Conservation (phyloP, 2,797 vertebrate species). For the Sparidentex hasta region DNA sequence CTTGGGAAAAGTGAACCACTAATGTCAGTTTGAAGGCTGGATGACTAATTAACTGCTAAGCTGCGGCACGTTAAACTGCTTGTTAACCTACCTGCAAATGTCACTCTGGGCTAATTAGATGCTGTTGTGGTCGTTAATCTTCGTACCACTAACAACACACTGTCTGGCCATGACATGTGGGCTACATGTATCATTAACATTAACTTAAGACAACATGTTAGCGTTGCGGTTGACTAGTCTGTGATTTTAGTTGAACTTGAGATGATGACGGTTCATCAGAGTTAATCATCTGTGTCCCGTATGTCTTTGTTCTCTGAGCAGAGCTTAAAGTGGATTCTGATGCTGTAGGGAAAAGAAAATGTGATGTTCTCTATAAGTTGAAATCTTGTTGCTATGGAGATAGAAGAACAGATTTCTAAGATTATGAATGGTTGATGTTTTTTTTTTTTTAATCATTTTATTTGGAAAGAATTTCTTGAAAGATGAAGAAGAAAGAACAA, state of each 20-base stretch:
- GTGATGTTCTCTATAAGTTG: background rate
- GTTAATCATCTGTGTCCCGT: too few relatives aligned
- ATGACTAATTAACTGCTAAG: background rate
- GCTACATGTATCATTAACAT: background rate
- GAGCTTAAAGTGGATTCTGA: background rate
- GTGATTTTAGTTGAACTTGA: too few relatives aligned
- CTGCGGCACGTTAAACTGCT: background rate
- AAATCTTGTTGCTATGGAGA: background rate
- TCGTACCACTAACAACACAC: background rate
- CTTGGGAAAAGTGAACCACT: background rate
- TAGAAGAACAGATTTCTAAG: background rate
- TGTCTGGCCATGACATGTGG: background rate
- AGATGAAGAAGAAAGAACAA: rapidly evolving
- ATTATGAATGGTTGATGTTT: background rate
- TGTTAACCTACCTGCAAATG: background rate
- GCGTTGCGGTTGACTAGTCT: background rate
- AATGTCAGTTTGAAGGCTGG: background rate
- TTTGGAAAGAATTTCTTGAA: too few relatives aligned
- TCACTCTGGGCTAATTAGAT: background rate
- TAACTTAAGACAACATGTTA: background rate
- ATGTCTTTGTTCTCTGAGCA: background rate
- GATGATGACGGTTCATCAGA: too few relatives aligned
- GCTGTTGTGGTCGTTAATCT: background rate
- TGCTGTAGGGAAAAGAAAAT: background rate
- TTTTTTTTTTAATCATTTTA: too few relatives aligned